Conservation (phyloP, 2,888 invertebrate species). For the Odiellus spinosus region DNA sequence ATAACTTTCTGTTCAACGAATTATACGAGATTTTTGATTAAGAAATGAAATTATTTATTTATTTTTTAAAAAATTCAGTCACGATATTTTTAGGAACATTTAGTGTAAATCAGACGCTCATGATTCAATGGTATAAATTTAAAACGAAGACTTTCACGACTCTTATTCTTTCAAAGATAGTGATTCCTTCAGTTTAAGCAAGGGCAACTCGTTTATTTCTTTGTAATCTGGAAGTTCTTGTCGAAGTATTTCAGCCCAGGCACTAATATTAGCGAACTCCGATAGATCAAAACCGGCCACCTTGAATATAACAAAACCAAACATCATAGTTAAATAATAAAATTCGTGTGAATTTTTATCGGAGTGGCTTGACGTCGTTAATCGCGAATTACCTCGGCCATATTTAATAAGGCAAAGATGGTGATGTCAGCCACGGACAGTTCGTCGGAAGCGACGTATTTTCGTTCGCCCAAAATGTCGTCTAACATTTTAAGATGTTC, state of each 20-base stretch:
- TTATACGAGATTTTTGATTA: no score
- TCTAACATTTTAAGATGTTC: conserved; percentile 46
- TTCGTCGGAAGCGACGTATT: conserved; percentile 51
- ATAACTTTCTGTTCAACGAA: no score
- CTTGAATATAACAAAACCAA: no score
- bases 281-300: background rate
- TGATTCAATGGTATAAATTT: no score
- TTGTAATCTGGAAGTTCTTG: conserved; percentile 12
- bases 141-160: no score
- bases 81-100: no score
- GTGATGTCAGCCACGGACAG: conserved; percentile 63
- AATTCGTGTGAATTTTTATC: background rate
- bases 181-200: no score
- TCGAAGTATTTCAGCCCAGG: conserved; percentile 13
- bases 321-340: no score
- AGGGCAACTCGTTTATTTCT: conserved; percentile 14
- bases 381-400: conserved; percentile 42
- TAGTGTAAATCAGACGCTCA: no score
- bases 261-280: conserved; percentile 7
- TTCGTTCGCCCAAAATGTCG: conserved; percentile 50
- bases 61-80: no score
- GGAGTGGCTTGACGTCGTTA: background rate
- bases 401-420: conserved; percentile 49
- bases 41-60: no score
- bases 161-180: no score